phyloP scores from a whole-genome alignment of 2,888 invertebrate genomes.

The Piscicola geometra region DNA sequence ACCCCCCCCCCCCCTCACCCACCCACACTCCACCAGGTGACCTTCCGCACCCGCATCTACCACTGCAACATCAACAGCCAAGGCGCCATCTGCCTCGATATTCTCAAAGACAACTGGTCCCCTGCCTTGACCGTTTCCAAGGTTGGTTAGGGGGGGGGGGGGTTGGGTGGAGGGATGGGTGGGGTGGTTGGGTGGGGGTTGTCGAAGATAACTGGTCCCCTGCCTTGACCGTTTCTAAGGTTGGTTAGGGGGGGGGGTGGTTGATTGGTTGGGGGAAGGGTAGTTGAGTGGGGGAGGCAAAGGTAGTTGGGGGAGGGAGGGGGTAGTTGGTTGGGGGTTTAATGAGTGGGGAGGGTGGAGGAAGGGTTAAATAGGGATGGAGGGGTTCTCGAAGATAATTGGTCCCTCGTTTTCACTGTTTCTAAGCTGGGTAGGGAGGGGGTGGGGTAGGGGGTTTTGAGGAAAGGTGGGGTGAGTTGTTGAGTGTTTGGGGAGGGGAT shows the following conservation, averaged over 20 bases:
- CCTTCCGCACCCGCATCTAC: slow-evolving; percentile 92
- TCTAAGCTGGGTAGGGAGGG: no score
- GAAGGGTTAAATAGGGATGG: no score
- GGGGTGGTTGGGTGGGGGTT: not conserved
- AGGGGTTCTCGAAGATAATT: no score
- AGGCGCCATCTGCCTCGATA: slow-evolving; percentile 95
- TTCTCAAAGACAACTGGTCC: slow-evolving; percentile 97
- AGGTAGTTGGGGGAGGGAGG: not conserved
- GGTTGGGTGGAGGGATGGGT: slow-evolving; percentile 58
- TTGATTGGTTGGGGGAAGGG: slow-evolving; percentile 58
- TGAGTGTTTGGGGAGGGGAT: no score
- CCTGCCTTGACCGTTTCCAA: slow-evolving; percentile 97
- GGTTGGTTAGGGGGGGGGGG: slow-evolving; percentile 44
- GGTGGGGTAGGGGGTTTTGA: no score
- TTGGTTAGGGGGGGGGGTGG: not conserved
- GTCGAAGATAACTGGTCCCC: slow-evolving; percentile 90
- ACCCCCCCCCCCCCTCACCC: no score
- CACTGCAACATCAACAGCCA: slow-evolving; percentile 99
- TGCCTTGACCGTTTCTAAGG: slow-evolving; percentile 92
- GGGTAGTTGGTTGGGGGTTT: not conserved
- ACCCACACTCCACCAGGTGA: slow-evolving; percentile 52
- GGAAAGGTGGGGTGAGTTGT: no score
- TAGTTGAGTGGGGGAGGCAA: not conserved
- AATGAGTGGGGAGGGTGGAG: no score
- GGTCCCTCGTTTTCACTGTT: no score